A percentile compares a stretch with the other conserved stretches of the same genome.
phyloP scores from a whole-genome alignment of 2,113 vertebrate genomes.

The Oreochromis aureus region DNA sequence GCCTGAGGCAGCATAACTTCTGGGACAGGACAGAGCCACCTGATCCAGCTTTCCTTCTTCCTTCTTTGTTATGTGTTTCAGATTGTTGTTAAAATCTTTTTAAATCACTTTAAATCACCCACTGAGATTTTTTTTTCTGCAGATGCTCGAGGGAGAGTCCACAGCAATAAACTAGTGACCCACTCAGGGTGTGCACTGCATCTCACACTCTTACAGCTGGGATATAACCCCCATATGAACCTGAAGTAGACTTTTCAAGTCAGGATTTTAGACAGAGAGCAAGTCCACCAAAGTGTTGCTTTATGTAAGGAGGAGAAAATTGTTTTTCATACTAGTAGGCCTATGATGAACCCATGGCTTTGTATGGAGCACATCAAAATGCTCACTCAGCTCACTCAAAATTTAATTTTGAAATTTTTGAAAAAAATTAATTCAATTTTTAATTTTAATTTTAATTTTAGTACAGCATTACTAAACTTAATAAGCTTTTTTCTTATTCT shows the following conservation, averaged over 20 bases:
- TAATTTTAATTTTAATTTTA: not conserved
- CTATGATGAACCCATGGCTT: not conserved
- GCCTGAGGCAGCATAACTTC: not conserved
- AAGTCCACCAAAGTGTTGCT: not conserved
- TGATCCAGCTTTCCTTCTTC: not conserved
- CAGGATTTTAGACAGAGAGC: fast-evolving
- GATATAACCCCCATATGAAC: not conserved
- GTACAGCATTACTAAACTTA: not conserved
- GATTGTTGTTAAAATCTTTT: not conserved
- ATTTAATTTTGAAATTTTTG: not conserved
- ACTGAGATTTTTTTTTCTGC: not conserved
- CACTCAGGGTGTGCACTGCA: not conserved
- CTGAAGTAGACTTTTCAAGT: not conserved
- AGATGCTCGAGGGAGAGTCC: not conserved
- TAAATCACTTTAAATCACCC: not conserved
- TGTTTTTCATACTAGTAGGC: not conserved
- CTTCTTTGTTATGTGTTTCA: not conserved
- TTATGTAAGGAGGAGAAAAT: not conserved
- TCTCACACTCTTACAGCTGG: not conserved
- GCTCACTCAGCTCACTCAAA: conserved; percentile 32
- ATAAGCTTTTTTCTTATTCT: not conserved
- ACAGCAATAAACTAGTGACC: not conserved
- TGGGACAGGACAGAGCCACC: not conserved
- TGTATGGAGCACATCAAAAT: not conserved
- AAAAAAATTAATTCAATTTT: too few species aligned